phyloP scores from a whole-genome alignment of 2,888 invertebrate genomes.

The Anoplius nigerrimus region DNA sequence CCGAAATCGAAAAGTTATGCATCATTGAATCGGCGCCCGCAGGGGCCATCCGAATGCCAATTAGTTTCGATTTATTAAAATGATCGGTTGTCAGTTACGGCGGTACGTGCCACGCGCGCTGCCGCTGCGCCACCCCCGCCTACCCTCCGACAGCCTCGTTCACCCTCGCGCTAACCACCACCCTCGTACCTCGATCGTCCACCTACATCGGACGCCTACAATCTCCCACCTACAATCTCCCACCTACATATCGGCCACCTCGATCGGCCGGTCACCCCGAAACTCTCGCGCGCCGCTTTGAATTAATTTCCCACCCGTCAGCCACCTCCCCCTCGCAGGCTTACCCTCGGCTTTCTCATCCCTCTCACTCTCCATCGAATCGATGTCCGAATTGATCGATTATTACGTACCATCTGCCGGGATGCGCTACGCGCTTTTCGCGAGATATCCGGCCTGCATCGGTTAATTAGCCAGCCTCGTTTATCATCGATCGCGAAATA shows the following conservation, averaged over 20 bases:
- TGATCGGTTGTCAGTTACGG: slow-evolving; percentile 44
- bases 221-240: neutral
- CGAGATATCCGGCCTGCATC: too few species aligned
- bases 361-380: neutral
- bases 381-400: slow-evolving; percentile 16
- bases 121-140: neutral
- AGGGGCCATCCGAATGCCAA: slow-evolving; percentile 38
- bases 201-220: too few species aligned
- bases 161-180: neutral
- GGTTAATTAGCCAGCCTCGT: too few species aligned
- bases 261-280: neutral
- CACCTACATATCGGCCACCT: neutral
- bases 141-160: neutral
- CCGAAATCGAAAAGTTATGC: slow-evolving; percentile 45
- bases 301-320: neutral
- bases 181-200: neutral
- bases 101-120: slow-evolving; percentile 1
- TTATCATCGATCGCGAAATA: too few species aligned
- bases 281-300: neutral
- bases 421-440: too few species aligned
- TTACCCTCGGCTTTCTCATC: neutral
- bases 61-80: slow-evolving; percentile 58
- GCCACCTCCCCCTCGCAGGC: neutral
- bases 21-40: slow-evolving; percentile 32
- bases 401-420: slow-evolving; percentile 10